These are phyloP conservation scores for Apis dorsata DNA, from an alignment of 1,140 invertebrate genomes.

Conservation along the genomic window DNA sequence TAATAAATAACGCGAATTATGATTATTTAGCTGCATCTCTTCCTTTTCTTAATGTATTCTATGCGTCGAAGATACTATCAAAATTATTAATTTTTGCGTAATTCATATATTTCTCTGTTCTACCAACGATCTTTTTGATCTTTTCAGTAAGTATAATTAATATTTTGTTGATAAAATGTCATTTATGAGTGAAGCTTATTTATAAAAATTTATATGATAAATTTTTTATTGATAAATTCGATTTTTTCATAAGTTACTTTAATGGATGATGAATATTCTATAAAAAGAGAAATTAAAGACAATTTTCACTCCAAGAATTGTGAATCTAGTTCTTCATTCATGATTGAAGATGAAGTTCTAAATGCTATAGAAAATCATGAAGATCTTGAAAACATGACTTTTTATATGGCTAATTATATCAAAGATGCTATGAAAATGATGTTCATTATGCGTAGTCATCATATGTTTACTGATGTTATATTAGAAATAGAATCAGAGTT, in stretches of 20 bases:
- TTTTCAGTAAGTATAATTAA: constrained; percentile 9
- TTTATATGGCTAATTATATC: constrained; percentile 91
- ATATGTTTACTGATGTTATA: constrained; percentile 94
- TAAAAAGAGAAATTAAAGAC: constrained; percentile 63
- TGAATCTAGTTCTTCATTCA: constrained; percentile 54
- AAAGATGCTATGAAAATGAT: constrained; percentile 94
- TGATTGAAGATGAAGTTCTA: constrained; percentile 65
- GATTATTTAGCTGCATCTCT: constrained; percentile 11
- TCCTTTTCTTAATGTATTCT: background rate
- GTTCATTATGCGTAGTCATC: constrained; percentile 92
- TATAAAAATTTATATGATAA: background rate
- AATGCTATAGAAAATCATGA: constrained; percentile 76
- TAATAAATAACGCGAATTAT: constrained; percentile 36
- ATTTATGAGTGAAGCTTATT: background rate
- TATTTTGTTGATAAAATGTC: background rate
- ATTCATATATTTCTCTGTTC: background rate
- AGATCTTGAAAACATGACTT: constrained; percentile 90
- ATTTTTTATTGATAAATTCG: background rate
- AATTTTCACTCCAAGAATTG: constrained; percentile 52
- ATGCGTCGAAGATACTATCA: background rate
- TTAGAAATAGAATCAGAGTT: constrained; percentile 92
- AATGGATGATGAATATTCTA: constrained; percentile 76
- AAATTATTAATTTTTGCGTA: background rate
- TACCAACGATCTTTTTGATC: background rate
- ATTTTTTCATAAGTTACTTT: constrained; percentile 62